These are phyloP conservation scores for Acrocera orbiculus DNA, from an alignment of 2,888 invertebrate genomes.

Conservation along the genomic window DNA sequence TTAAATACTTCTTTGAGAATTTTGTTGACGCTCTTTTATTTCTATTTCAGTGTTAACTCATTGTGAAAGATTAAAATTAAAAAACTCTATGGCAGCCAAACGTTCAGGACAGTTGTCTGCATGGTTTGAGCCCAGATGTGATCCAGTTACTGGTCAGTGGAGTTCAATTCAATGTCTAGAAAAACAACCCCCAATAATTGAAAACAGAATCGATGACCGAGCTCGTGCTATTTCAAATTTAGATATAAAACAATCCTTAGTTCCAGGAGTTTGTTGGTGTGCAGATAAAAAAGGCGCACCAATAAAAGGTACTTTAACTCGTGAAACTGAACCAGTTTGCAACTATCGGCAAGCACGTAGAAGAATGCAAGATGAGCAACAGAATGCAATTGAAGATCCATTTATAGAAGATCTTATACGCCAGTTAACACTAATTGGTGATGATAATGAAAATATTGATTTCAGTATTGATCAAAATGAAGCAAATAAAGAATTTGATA, in stretches of 20 bases:
- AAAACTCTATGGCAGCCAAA: slow-evolving; percentile 54
- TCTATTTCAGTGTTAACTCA: slow-evolving; percentile 52
- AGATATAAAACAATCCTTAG: slow-evolving; percentile 6
- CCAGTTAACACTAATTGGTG: slow-evolving; percentile 42
- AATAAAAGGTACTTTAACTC: slow-evolving; percentile 58
- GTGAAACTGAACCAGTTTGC: slow-evolving; percentile 58
- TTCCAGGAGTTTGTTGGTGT: slow-evolving; percentile 70
- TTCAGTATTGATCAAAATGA: neutral
- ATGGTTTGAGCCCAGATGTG: slow-evolving; percentile 58
- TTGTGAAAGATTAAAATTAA: slow-evolving; percentile 62
- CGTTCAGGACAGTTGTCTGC: slow-evolving; percentile 35
- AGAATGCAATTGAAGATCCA: slow-evolving; percentile 33
- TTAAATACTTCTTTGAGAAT: neutral
- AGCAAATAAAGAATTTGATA: no score
- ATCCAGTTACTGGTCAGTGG: slow-evolving; percentile 55
- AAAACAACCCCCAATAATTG: slow-evolving; percentile 25
- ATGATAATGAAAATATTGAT: slow-evolving; percentile 23
- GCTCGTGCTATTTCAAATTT: slow-evolving; percentile 14
- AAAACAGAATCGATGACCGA: slow-evolving; percentile 11
- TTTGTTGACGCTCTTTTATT: neutral
- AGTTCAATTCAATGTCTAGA: slow-evolving; percentile 66
- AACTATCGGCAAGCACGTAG: slow-evolving; percentile 63
- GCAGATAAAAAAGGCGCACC: slow-evolving; percentile 67
- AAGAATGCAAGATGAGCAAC: slow-evolving; percentile 25
- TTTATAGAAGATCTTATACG: slow-evolving; percentile 52